Percentiles rank a stretch among this genome's conserved stretches.
Evolutionary conservation across 2,888 invertebrate species (phyloP).

Genomic region (Cosmopolites sordidus): DNA sequence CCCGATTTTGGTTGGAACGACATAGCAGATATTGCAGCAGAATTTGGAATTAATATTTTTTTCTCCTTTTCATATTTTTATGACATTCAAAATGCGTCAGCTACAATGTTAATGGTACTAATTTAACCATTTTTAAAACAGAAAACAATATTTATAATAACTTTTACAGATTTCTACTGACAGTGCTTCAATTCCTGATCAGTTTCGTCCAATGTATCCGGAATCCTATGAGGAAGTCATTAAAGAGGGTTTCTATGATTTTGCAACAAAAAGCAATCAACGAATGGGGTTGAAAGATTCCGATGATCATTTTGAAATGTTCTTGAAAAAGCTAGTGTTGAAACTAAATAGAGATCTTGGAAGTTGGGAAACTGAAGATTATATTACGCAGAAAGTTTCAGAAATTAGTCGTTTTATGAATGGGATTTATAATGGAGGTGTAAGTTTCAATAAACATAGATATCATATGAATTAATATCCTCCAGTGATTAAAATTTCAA

Average conservation of each 20-base stretch:
- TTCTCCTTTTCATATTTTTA: conserved; percentile 38
- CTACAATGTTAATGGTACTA: conserved; percentile 29
- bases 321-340: conserved; percentile 32
- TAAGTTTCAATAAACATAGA: no score
- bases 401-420: conserved; percentile 37
- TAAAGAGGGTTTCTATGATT: conserved; percentile 29
- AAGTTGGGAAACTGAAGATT: conserved; percentile 29
- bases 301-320: conserved; percentile 33
- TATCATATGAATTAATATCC: no score
- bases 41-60: conserved; percentile 45
- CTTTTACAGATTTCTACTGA: conserved; percentile 28
- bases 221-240: conserved; percentile 32
- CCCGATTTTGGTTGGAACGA: conserved; percentile 38
- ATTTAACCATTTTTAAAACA: background rate
- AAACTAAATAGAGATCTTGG: conserved; percentile 32
- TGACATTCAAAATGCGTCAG: conserved; percentile 33
- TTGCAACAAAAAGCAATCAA: conserved; percentile 6
- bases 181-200: conserved; percentile 28
- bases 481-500: no score
- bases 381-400: conserved; percentile 33
- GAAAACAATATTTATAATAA: background rate
- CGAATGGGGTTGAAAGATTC: background rate
- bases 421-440: conserved; percentile 35
- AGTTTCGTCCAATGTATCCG: conserved; percentile 27
- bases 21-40: conserved; percentile 40